These are phyloP conservation scores for Apostichopus japonicus DNA, from an alignment of 35 echinoderm and acorn worm genomes.

Conservation along the genomic window DNA sequence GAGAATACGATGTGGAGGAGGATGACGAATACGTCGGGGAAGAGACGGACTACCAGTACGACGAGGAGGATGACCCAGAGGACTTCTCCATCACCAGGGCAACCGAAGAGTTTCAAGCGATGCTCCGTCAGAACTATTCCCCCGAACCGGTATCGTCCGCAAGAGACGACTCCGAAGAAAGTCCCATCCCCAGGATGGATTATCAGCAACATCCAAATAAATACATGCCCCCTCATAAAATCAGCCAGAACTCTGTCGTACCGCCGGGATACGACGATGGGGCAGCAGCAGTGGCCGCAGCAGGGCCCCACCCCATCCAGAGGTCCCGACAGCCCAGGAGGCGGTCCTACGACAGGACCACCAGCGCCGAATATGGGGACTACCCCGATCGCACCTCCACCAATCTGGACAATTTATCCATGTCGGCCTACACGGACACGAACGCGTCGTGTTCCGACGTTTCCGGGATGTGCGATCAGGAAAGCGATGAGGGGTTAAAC, in stretches of 20 bases:
- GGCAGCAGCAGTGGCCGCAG: not conserved
- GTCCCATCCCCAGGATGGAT: constrained; percentile 24
- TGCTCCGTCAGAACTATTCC: constrained; percentile 80
- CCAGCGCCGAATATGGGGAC: constrained; percentile 50
- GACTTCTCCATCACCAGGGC: constrained; percentile 75
- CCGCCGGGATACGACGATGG: constrained; percentile 67
- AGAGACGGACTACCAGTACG: constrained; percentile 91
- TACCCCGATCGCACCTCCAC: constrained; percentile 65
- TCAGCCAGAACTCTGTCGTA: constrained; percentile 66
- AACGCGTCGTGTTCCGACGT: constrained; percentile 96
- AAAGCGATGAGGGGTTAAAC: constrained; percentile 78
- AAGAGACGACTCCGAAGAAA: constrained; percentile 50
- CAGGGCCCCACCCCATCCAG: constrained; percentile 47
- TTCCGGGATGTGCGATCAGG: constrained; percentile 87
- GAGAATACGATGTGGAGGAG: constrained; percentile 66
- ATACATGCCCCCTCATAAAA: constrained; percentile 86
- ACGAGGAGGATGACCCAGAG: constrained; percentile 75
- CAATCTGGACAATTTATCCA: constrained; percentile 90
- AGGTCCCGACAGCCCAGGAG: constrained; percentile 27
- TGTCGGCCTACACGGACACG: constrained; percentile 93
- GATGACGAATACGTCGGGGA: constrained; percentile 97
- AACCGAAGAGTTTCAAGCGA: constrained; percentile 71
- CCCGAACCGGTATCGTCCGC: constrained; percentile 1
- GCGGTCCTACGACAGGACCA: constrained; percentile 1
- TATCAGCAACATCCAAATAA: constrained; percentile 80